phyloP scores from a whole-genome alignment of 2,888 invertebrate species.

The Crossocerus cetratus region DNA sequence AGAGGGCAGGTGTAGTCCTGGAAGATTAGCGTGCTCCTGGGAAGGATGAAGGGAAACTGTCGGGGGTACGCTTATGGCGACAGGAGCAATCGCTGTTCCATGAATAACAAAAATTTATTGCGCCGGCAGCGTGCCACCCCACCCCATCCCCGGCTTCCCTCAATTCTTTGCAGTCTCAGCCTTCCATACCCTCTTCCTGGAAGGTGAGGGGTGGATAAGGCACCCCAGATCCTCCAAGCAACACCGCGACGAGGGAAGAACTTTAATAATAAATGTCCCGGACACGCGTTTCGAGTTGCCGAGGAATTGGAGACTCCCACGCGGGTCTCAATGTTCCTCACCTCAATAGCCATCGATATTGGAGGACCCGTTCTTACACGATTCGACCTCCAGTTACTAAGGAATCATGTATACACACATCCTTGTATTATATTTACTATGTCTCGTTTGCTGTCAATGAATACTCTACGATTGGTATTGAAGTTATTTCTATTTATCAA shows the following conservation, averaged over 20 bases:
- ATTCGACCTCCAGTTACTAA: no score
- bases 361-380: no score
- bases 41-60: constrained; percentile 45
- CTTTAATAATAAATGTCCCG: constrained; percentile 42
- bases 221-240: constrained; percentile 20
- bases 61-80: constrained; percentile 53
- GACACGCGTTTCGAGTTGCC: constrained; percentile 24
- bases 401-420: no score
- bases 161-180: constrained; percentile 17
- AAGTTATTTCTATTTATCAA: no score
- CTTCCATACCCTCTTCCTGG: constrained; percentile 11
- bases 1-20: constrained; percentile 27
- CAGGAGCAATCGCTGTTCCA: constrained; percentile 72
- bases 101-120: constrained; percentile 72
- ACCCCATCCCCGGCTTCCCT: constrained; percentile 19
- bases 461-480: no score
- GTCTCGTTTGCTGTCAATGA: no score
- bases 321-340: not conserved
- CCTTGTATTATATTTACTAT: no score
- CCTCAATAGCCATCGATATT: no score
- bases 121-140: constrained; percentile 40
- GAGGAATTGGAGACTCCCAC: constrained; percentile 26
- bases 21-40: constrained; percentile 71
- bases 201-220: constrained; percentile 11
- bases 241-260: constrained; percentile 19